phyloP scores from a whole-genome alignment of 1,140 invertebrate genomes.

The Micrasema longulum region DNA sequence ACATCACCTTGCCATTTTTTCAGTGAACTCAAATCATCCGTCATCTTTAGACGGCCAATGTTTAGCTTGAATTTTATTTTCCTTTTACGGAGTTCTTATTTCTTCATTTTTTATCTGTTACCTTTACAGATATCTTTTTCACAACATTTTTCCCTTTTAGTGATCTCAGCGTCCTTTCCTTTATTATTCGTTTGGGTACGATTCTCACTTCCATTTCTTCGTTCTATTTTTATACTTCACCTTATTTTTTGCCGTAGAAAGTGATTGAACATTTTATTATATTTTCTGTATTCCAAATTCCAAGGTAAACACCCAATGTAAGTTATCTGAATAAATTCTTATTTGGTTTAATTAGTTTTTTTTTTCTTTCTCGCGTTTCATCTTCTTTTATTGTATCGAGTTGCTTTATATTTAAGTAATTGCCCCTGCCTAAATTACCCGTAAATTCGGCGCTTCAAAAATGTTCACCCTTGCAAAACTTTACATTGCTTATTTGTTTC shows the following conservation, averaged over 20 bases:
- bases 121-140: neutral
- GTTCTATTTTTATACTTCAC: conserved; percentile 1
- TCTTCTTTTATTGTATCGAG: neutral
- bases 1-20: no score
- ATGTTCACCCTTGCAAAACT: no score
- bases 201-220: neutral
- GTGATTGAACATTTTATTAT: neutral
- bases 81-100: neutral
- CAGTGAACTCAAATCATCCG: neutral
- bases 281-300: no score
- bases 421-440: no score
- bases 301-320: no score
- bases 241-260: conserved; percentile 1
- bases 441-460: no score
- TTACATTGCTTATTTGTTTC: no score
- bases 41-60: neutral
- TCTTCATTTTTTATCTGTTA: neutral
- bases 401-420: neutral
- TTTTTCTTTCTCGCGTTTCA: no score
- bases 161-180: neutral
- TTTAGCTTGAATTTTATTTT: neutral
- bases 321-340: no score
- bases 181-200: conserved; percentile 9
- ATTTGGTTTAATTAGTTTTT: no score
- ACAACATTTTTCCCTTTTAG: neutral